A percentile compares a stretch with the other conserved stretches of the same genome.
Conservation (phyloP, 2,797 vertebrate genomes). For the Corythornis leucogaster region DNA sequence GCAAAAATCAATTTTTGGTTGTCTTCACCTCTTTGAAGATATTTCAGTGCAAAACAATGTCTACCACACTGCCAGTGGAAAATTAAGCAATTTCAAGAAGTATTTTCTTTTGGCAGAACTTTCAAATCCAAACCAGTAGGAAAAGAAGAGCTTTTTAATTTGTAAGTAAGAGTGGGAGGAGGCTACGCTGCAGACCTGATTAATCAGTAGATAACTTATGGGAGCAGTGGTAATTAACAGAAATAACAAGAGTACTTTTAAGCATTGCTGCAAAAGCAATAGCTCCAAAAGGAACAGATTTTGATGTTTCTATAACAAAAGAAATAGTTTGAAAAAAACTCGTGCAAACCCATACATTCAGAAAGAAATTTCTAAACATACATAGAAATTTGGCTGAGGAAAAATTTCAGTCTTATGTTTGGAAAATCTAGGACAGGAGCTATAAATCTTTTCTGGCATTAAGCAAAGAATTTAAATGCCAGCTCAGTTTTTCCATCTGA, state of each 20-base stretch:
- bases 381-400: neutral
- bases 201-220: neutral
- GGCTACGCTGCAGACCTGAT: neutral
- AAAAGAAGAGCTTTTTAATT: neutral
- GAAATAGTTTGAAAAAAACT: neutral
- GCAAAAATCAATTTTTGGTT: neutral
- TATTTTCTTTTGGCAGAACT: neutral
- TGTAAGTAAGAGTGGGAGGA: neutral
- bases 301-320: neutral
- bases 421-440: neutral
- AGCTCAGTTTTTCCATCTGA: neutral
- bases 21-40: neutral
- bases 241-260: neutral
- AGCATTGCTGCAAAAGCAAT: neutral
- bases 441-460: neutral
- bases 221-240: neutral
- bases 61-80: neutral
- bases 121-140: neutral
- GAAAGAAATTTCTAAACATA: neutral
- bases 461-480: neutral
- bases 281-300: neutral
- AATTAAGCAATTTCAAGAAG: neutral
- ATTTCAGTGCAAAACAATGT: neutral
- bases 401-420: neutral
- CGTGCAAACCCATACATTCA: neutral